A percentile compares a stretch with the other conserved stretches of the same genome.
Evolutionary conservation across 2,797 vertebrate species (phyloP).

Genomic region (Coilia nasus): DNA sequence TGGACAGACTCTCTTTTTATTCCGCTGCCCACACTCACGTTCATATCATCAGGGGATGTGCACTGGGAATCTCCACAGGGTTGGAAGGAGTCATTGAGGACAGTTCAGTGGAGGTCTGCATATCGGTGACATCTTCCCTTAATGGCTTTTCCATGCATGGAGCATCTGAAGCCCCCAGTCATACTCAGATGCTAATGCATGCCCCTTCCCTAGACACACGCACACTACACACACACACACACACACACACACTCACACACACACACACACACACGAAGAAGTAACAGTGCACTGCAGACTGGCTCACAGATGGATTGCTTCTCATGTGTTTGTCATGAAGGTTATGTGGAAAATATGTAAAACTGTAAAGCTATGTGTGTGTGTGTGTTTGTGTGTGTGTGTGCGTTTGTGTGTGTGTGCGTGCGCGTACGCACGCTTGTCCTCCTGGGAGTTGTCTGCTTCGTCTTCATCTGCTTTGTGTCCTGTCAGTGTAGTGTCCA

Average conservation of each 20-base stretch:
- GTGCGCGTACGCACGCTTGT: background rate
- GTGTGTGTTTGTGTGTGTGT: too few species aligned
- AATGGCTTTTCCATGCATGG: background rate
- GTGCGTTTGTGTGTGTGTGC: too few species aligned
- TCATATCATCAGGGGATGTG: too few species aligned
- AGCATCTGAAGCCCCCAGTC: background rate
- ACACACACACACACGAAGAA: background rate
- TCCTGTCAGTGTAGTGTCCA: slow-evolving; percentile 26
- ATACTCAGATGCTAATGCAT: background rate
- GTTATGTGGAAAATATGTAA: background rate
- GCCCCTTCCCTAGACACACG: background rate
- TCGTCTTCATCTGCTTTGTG: background rate
- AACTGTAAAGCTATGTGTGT: background rate
- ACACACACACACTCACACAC: slow-evolving; percentile 15
- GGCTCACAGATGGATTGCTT: background rate
- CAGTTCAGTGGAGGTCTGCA: background rate
- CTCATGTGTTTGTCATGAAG: background rate
- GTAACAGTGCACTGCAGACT: background rate
- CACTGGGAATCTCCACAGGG: too few species aligned
- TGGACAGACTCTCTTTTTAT: too few species aligned
- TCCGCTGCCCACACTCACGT: too few species aligned
- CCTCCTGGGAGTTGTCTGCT: background rate
- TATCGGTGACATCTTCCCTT: background rate
- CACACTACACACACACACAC: background rate
- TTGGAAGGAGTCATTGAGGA: too few species aligned